Base-by-base conservation (phyloP, 2,113 vertebrate species). In the Leucoraja erinaceus region DNA sequence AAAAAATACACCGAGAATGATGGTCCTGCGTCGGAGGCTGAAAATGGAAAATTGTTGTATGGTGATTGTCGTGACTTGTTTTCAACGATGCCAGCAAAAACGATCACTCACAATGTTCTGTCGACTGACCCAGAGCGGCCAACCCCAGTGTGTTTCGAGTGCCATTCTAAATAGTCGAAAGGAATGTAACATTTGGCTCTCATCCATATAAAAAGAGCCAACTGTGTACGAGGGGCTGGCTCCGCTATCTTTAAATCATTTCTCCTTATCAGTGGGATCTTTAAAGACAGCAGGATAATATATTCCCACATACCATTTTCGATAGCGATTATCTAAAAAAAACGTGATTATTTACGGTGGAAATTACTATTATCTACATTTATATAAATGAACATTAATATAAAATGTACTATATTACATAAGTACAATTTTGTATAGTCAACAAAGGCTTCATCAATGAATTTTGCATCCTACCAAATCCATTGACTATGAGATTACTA, bases 161-260 rank as follows among this genome's bases (percentile, higher is more conserved):
- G 76, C 81, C 92, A 76, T 66, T 56, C 92, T 93, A 33, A 93
- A 93, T 72, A 66, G 70, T 86, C 66, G 56, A 72, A 84, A 93
- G 93, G 93, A 93, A 93, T 93, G 93, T 88, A 93, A 78, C 93
- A 56, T 38, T 93, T 93, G 93, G 93, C 84, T 59, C 14, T 61
- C 68, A 93, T 93, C 93, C 93, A 93, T 84, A 38, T 59, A 28
- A 86, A 72, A 88, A 93, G 54, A 90, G 92, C 79, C 61, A 25
- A 59, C 66, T 84, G 92, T 90, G 16, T 54, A 72, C 56, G 83
- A 63, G 76, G 76, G 70, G 88, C 76, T 77, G 77, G 70, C 33
- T 63, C 84, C 16, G 18, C 33, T 54, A 63, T 72, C 33, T 75
- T 93, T 86, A 59, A 90, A 79, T 91, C 20, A 70, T 81, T 93